These are phyloP conservation scores for Lemur catta DNA, from an alignment of 2,797 vertebrate genomes.

Conservation along the genomic window DNA sequence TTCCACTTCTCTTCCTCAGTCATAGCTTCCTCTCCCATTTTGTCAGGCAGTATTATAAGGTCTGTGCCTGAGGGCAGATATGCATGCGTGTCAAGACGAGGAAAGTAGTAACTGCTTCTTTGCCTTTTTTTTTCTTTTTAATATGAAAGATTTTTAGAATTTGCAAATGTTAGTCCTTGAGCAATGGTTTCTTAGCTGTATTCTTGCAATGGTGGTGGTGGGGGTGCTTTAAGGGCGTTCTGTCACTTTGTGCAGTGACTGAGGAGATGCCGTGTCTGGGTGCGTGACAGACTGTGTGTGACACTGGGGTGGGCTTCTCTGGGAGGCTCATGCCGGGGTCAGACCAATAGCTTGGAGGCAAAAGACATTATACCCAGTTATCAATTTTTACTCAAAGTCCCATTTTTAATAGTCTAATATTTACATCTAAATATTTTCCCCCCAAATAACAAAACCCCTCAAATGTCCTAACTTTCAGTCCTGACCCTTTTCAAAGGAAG, in stretches of 20 bases:
- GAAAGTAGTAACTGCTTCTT: background rate
- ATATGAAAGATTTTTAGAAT: background rate
- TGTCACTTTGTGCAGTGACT: background rate
- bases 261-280: no score
- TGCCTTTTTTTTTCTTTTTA: background rate
- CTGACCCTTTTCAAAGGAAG: background rate
- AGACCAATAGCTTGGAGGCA: background rate
- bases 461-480: background rate
- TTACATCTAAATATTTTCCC: background rate
- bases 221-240: background rate
- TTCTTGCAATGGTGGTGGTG: background rate
- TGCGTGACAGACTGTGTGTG: background rate
- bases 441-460: background rate
- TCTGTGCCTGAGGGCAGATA: background rate
- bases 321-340: background rate
- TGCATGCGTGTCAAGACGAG: accelerated
- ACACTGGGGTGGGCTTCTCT: background rate
- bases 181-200: background rate
- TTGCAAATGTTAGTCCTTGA: background rate
- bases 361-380: background rate
- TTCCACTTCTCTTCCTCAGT: constrained; percentile 9
- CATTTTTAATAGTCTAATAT: background rate
- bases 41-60: background rate
- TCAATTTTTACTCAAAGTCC: background rate
- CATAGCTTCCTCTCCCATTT: background rate